A percentile compares a stretch with the other conserved stretches of the same genome.
phyloP scores from a whole-genome alignment of 1,140 invertebrate genomes.

The Hormaphis cornu region DNA sequence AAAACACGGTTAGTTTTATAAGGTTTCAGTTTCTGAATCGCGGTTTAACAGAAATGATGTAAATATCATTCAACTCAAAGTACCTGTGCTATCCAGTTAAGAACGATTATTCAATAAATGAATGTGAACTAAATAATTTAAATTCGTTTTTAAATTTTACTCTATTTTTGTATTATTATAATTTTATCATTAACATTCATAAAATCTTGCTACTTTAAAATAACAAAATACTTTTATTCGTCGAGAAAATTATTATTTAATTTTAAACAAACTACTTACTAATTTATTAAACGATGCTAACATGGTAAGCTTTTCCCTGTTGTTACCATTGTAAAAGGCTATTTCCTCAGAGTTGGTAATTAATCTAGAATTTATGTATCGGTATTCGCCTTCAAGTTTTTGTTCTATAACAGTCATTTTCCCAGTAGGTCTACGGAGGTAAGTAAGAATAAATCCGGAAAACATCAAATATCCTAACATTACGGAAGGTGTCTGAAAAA shows the following conservation, averaged over 20 bases:
- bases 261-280: slow-evolving; percentile 46
- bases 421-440: slow-evolving; percentile 74
- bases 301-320: slow-evolving; percentile 76
- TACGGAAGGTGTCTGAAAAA: slow-evolving; percentile 66
- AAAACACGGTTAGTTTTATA: no score
- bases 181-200: no score
- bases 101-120: no score
- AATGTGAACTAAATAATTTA: no score
- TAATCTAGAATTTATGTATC: slow-evolving; percentile 89
- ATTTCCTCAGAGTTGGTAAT: slow-evolving; percentile 98
- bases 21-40: no score
- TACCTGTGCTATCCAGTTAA: no score
- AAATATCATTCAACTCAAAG: no score
- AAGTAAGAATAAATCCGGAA: slow-evolving; percentile 70
- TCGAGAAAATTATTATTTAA: neutral
- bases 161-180: no score
- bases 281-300: slow-evolving; percentile 82
- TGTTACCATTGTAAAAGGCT: slow-evolving; percentile 68
- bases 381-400: slow-evolving; percentile 92
- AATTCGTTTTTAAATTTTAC: no score
- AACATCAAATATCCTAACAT: slow-evolving; percentile 79
- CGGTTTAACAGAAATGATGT: no score
- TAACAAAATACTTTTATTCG: no score
- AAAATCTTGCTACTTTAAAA: neutral
- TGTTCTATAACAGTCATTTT: slow-evolving; percentile 87